A percentile compares a stretch with the other conserved stretches of the same genome.
phyloP scores from a whole-genome alignment of 2,113 vertebrate species.

The Centropus bengalensis region DNA sequence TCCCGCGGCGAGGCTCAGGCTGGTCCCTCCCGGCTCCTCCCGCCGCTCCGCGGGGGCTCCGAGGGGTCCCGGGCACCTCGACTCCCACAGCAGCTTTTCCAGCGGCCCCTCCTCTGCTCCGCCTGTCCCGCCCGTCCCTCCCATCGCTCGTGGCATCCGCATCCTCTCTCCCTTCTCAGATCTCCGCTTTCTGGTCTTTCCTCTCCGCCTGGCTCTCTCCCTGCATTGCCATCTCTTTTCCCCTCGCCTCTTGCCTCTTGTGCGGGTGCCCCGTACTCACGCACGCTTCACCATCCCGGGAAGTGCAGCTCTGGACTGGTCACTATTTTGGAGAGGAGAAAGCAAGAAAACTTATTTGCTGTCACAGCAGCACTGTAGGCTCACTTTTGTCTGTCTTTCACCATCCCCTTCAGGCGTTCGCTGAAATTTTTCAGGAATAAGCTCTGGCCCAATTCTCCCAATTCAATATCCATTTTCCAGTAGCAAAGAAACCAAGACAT shows the following conservation, averaged over 20 bases:
- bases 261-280: neutral
- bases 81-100: neutral
- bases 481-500: neutral
- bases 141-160: neutral
- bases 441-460: neutral
- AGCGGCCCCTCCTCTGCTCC: neutral
- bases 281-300: rapidly evolving
- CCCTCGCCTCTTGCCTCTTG: rapidly evolving
- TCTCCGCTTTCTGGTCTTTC: neutral
- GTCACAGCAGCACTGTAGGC: rapidly evolving
- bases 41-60: neutral
- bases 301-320: neutral
- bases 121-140: neutral
- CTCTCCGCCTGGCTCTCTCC: neutral
- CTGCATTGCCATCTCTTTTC: neutral
- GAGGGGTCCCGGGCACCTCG: neutral
- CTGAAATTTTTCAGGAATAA: neutral
- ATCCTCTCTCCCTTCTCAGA: neutral
- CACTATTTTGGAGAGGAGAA: neutral
- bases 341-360: neutral
- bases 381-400: neutral
- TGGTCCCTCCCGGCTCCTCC: no score
- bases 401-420: rapidly evolving
- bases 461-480: neutral
- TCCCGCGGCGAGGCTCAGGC: no score